A percentile compares a stretch with the other conserved stretches of the same genome.
Conservation (phyloP, 1,140 invertebrate species). For the Drosophila kohkoa region DNA sequence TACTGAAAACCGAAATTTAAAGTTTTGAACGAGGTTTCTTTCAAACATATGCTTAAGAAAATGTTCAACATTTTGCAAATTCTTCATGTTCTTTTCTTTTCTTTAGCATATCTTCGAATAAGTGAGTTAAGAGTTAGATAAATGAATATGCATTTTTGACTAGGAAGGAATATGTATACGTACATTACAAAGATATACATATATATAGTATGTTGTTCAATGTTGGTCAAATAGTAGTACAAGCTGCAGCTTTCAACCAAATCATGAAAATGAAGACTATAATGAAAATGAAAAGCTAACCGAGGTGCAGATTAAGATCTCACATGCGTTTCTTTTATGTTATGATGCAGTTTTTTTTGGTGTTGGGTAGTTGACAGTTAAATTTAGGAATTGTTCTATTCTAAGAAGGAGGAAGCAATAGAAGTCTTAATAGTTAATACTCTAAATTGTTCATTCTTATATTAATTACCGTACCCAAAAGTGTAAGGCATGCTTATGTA, state of each 20-base stretch:
- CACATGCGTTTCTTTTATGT: conserved; percentile 11
- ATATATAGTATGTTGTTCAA: neutral
- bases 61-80: neutral
- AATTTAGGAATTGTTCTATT: neutral
- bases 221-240: neutral
- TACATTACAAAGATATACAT: conserved; percentile 1
- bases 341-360: neutral
- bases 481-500: conserved; percentile 1
- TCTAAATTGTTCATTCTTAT: too few species aligned
- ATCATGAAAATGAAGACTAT: neutral
- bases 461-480: too few species aligned
- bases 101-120: conserved; percentile 22
- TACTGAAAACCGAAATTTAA: conserved; percentile 30
- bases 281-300: conserved; percentile 9
- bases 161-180: neutral
- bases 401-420: neutral
- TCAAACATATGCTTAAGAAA: conserved; percentile 39
- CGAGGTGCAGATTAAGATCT: neutral
- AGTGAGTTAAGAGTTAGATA: neutral
- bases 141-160: conserved; percentile 31
- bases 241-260: conserved; percentile 4
- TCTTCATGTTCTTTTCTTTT: conserved; percentile 13
- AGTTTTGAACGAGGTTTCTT: conserved; percentile 23
- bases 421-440: too few species aligned
- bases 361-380: neutral